Evolutionary conservation across 2,888 invertebrate genomes (phyloP), one percentile per base, ranked within the genome.

Genomic region (Saturnia japonica): DNA sequence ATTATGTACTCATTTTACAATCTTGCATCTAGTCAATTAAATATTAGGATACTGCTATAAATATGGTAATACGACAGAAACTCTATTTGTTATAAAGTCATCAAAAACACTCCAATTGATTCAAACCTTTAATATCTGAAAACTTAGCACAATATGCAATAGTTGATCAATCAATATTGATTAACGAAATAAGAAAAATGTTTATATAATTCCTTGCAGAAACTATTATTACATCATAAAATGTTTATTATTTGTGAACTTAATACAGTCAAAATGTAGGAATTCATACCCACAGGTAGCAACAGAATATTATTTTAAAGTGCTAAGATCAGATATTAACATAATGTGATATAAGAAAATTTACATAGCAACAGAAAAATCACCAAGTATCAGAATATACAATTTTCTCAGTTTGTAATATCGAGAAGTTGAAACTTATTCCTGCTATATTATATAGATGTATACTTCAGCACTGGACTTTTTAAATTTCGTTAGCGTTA

Each of bases 21-120:
- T 86, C 83, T 82, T 84, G 81, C 86, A 89, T 83, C 88, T 85
- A 91, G 87, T 83, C 89, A 89, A 78, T 82, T 86, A 79, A 84
- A 85, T 74, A 84, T 82, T 79, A 82, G 86, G 87, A 86, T 85
- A 87, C 84, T 85, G 85, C 81, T 82, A 78, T 78, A 54, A 43
- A 40, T 64, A 81, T 82, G 80, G 80, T 83, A 80, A 83, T 80
- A 87, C 78, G 83, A 88, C 80, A 86, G 84, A 88, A 86, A 85
- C 77, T 83, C 82, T 84, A 87, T 83, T 78, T 80, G 81, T 84
- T 87, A 86, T 79, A 85, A 83, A 83, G 77, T 85, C 84, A 83
- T 87, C 85, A 88, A 87, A 85, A 91, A 91, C 91, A 93, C 89
- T 91, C 91, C 88, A 89, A 85, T 83, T 83, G 86, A 86, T 85